Conservation (phyloP, 2,888 invertebrate genomes). For the Augochlorella aurata region DNA sequence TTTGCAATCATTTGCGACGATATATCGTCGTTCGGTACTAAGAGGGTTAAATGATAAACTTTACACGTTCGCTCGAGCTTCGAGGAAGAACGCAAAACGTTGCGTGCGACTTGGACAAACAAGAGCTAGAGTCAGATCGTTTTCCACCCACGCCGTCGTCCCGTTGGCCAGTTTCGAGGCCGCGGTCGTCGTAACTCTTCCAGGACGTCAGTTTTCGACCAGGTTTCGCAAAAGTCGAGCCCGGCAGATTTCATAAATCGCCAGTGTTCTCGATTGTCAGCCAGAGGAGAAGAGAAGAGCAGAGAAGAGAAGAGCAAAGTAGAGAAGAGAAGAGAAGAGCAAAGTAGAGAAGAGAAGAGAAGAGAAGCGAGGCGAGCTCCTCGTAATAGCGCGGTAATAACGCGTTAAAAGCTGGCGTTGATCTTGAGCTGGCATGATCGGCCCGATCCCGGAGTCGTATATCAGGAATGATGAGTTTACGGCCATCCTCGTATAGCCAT, state of each 20-base stretch:
- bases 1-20: too few relatives aligned
- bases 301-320: too few relatives aligned
- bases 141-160: neutral
- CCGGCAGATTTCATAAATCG: slow-evolving; percentile 24
- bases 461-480: slow-evolving; percentile 75
- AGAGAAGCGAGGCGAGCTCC: neutral
- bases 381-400: slow-evolving; percentile 60
- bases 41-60: too few relatives aligned
- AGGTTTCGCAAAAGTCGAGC: slow-evolving; percentile 19
- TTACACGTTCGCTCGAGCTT: neutral
- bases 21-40: too few relatives aligned
- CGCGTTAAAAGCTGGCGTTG: slow-evolving; percentile 51
- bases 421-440: slow-evolving; percentile 47
- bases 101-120: neutral
- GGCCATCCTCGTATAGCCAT: slow-evolving; percentile 71
- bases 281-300: neutral
- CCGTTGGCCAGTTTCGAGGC: neutral
- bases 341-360: too few relatives aligned
- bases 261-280: neutral
- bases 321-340: too few relatives aligned
- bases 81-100: neutral
- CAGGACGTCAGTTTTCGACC: neutral
- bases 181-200: slow-evolving; percentile 21
- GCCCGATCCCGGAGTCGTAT: slow-evolving; percentile 50
- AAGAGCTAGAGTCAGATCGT: neutral